phyloP scores from a whole-genome alignment of 2,113 vertebrate genomes.

The Kryptolebias marmoratus region DNA sequence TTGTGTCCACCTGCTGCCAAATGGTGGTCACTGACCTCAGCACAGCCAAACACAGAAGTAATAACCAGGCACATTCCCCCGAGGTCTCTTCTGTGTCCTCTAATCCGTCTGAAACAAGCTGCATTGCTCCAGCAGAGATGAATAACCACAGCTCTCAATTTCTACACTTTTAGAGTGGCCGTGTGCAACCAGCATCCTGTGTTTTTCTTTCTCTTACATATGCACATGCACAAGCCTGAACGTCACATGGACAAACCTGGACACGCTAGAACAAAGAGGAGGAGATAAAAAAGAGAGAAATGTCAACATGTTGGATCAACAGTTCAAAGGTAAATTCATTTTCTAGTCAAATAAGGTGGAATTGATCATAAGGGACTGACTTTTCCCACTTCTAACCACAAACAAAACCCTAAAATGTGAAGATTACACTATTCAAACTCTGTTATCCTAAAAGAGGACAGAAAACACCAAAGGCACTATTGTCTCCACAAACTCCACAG shows the following conservation, averaged over 20 bases:
- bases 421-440: conserved; percentile 53
- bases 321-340: conserved; percentile 17
- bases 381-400: conserved; percentile 18
- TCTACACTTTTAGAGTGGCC: conserved; percentile 38
- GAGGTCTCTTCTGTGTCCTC: conserved; percentile 49
- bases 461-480: conserved; percentile 57
- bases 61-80: conserved; percentile 64
- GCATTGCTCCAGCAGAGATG: conserved; percentile 48
- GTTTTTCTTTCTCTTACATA: conserved; percentile 18
- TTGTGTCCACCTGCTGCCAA: conserved; percentile 52
- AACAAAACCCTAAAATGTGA: conserved; percentile 3
- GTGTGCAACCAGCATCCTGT: conserved; percentile 34
- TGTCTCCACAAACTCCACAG: conserved; percentile 43
- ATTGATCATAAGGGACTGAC: conserved; percentile 14
- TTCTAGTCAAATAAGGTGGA: conserved; percentile 20
- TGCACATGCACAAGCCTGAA: conserved; percentile 18
- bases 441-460: conserved; percentile 59
- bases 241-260: conserved; percentile 18
- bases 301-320: conserved; percentile 12
- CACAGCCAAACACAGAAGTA: conserved; percentile 56
- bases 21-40: conserved; percentile 41
- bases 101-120: conserved; percentile 54
- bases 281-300: background rate
- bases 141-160: conserved; percentile 43
- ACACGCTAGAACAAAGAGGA: conserved; percentile 24